These are phyloP conservation scores for Spondyliosoma cantharus DNA, from an alignment of 2,797 vertebrate species.

Conservation along the genomic window DNA sequence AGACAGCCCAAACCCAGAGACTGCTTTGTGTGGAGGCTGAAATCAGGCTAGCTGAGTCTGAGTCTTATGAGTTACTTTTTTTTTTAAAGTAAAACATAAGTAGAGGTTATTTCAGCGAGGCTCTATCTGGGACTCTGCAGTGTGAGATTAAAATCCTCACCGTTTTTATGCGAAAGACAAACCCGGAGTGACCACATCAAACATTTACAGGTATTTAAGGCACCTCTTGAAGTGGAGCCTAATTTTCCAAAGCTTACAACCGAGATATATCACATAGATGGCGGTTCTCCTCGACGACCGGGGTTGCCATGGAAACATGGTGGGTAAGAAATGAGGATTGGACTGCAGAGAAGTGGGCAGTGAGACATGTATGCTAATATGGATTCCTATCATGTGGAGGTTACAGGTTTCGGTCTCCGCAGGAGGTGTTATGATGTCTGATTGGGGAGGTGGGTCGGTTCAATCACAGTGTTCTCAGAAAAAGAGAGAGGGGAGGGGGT, in stretches of 20 bases:
- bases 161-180: conserved; percentile 43
- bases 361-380: conserved; percentile 72
- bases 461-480: conserved; percentile 14
- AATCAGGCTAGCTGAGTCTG: neutral
- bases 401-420: conserved; percentile 58
- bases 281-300: conserved; percentile 76
- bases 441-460: conserved; percentile 49
- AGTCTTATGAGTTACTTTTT: conserved; percentile 41
- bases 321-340: conserved; percentile 67
- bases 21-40: conserved; percentile 23
- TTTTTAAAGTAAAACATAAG: conserved; percentile 30
- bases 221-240: conserved; percentile 45
- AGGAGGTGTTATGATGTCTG: conserved; percentile 57
- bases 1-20: conserved; percentile 8
- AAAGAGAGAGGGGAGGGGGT: neutral
- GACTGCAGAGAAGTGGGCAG: conserved; percentile 74
- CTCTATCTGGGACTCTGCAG: neutral
- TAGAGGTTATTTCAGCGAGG: neutral
- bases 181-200: conserved; percentile 50
- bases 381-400: conserved; percentile 65
- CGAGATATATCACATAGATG: conserved; percentile 65
- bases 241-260: conserved; percentile 61
- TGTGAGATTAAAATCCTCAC: conserved; percentile 18
- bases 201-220: conserved; percentile 63
- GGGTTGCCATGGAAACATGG: conserved; percentile 85